Conservation (phyloP, 2,888 invertebrate genomes). For the Cyaniris semiargus region DNA sequence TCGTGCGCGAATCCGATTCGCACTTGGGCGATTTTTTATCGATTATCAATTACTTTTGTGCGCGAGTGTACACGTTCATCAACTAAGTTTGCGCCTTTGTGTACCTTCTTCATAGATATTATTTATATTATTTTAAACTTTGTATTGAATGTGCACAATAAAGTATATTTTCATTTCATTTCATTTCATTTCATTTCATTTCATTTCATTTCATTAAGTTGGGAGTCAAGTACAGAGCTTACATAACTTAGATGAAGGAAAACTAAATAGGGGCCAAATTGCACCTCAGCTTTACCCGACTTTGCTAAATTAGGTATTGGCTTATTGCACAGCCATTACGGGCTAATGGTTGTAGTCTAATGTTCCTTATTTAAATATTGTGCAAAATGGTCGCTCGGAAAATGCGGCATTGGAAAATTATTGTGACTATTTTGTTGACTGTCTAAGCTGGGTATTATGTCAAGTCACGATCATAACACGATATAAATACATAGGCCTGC, state of each 20-base stretch:
- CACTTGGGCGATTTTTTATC: background rate
- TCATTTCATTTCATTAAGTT: too few species aligned
- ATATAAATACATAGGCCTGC: too few species aligned
- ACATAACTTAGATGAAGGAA: conserved; percentile 51
- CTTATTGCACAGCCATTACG: conserved; percentile 1
- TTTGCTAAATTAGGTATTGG: conserved; percentile 21
- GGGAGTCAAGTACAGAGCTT: conserved; percentile 71
- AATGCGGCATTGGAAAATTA: background rate
- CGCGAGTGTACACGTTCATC: conserved; percentile 61
- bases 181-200: too few species aligned
- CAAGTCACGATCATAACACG: too few species aligned
- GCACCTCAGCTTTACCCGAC: conserved; percentile 25
- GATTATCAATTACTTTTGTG: conserved; percentile 39
- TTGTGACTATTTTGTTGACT: background rate
- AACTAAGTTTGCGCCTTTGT: too few species aligned
- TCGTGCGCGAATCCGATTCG: background rate
- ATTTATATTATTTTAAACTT: too few species aligned
- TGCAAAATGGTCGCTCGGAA: background rate
- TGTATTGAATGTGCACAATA: too few species aligned
- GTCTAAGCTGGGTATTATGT: too few species aligned
- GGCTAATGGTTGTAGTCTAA: conserved; percentile 3
- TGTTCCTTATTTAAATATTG: conserved; percentile 10
- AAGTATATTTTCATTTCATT: too few species aligned
- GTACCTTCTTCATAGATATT: too few species aligned
- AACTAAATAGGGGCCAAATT: conserved; percentile 30